A percentile compares a stretch with the other conserved stretches of the same genome.
phyloP scores from a whole-genome alignment of 2,797 vertebrate species.

The Lateolabrax maculatus region DNA sequence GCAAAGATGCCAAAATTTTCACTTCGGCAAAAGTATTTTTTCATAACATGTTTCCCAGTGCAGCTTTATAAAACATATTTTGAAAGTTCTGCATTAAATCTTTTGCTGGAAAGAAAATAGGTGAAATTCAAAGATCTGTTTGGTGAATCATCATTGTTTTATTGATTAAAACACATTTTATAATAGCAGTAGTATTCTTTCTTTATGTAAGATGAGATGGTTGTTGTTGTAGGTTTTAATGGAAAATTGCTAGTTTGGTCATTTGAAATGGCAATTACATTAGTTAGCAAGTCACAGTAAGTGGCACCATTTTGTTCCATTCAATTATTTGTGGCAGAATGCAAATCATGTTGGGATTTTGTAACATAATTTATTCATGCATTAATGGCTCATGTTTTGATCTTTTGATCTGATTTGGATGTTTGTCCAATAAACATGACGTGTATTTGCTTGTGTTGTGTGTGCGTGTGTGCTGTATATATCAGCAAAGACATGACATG shows the following conservation, averaged over 20 bases:
- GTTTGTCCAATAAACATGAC: conserved; percentile 53
- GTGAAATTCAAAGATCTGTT: conserved; percentile 14
- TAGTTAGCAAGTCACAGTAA: conserved; percentile 37
- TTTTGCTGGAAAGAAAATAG: conserved; percentile 1
- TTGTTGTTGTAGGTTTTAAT: conserved; percentile 34
- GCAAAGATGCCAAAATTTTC: not conserved
- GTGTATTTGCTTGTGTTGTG: conserved; percentile 25
- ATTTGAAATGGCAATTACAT: conserved; percentile 42
- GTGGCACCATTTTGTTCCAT: conserved; percentile 45
- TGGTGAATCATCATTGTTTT: conserved; percentile 13
- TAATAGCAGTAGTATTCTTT: not conserved
- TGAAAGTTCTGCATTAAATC: not conserved
- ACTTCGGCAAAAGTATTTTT: not conserved
- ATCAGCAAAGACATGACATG: conserved; percentile 17
- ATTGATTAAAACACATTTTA: conserved; percentile 25
- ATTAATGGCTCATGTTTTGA: conserved; percentile 53
- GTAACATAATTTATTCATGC: conserved; percentile 47
- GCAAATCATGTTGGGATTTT: conserved; percentile 44
- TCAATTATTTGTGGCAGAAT: conserved; percentile 56
- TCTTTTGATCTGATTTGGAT: conserved; percentile 62
- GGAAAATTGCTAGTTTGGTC: conserved; percentile 38
- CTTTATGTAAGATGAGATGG: conserved; percentile 18
- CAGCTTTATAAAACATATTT: not conserved
- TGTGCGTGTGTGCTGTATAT: conserved; percentile 9
- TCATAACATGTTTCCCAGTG: not conserved